Percentiles rank a stretch among this genome's conserved stretches.
These are phyloP conservation scores for Oreochromis niloticus DNA, from an alignment of 2,113 vertebrate genomes.

Conservation along the genomic window DNA sequence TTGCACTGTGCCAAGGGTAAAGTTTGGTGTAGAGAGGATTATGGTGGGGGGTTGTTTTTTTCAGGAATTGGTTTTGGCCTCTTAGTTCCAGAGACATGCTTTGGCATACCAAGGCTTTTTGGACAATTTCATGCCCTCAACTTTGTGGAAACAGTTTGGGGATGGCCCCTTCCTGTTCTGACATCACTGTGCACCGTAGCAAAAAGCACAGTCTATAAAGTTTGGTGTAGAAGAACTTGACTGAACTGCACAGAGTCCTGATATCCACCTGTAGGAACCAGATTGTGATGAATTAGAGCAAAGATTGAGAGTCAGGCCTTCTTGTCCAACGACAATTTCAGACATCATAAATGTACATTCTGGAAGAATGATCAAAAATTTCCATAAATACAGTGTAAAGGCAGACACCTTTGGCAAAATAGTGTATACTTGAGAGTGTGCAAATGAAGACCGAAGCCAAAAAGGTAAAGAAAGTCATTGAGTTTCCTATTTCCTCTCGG, in stretches of 20 bases:
- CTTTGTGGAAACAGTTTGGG: neutral
- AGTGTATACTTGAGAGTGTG: neutral
- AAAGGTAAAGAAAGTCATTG: neutral
- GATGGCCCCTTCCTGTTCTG: neutral
- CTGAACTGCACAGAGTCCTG: neutral
- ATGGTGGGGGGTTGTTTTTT: accelerated
- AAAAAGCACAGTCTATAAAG: neutral
- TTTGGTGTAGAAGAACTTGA: neutral
- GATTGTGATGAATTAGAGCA: neutral
- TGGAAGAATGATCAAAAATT: neutral
- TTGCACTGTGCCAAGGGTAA: neutral
- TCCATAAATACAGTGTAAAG: neutral
- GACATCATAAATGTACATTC: neutral
- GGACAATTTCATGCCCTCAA: neutral
- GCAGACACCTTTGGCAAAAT: neutral
- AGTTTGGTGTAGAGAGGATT: neutral
- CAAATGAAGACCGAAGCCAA: neutral
- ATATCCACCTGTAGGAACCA: neutral
- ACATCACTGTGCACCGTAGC: neutral
- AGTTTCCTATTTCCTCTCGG: neutral
- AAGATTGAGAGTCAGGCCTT: neutral
- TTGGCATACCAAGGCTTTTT: neutral
- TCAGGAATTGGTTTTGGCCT: neutral
- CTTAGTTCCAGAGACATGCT: neutral
- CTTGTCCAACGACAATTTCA: neutral